A percentile compares a stretch with the other conserved stretches of the same genome.
These are phyloP conservation scores for Mythimna lalbum DNA, from an alignment of 2,888 invertebrate species.

Conservation along the genomic window DNA sequence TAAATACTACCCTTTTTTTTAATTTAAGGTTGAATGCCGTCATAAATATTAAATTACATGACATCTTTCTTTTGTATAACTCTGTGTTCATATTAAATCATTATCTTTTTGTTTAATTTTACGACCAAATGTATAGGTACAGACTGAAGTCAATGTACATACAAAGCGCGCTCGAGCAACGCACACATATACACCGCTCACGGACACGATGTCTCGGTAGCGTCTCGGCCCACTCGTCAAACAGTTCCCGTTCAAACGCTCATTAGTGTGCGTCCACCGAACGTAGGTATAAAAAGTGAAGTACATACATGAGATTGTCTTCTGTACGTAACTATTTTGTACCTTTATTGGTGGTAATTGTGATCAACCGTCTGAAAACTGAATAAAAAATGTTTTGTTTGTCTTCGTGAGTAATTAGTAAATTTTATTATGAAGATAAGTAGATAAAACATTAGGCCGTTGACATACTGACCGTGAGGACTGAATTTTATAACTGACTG, in stretches of 20 bases:
- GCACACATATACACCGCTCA: no score
- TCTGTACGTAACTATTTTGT: no score
- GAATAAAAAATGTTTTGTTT: slow-evolving; percentile 4
- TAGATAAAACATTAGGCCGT: not conserved
- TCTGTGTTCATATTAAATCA: not conserved
- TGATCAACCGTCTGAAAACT: not conserved
- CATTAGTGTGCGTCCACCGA: no score
- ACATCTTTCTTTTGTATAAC: slow-evolving; percentile 1
- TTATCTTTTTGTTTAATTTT: slow-evolving; percentile 8
- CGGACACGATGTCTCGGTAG: no score
- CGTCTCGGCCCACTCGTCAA: no score
- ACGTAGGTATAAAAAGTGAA: no score
- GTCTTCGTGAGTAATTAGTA: slow-evolving; percentile 1
- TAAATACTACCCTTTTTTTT: no score
- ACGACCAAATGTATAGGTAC: no score
- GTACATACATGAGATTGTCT: no score
- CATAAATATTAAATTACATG: slow-evolving; percentile 40
- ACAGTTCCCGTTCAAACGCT: no score
- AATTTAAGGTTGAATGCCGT: slow-evolving; percentile 17
- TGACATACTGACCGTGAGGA: slow-evolving; percentile 18
- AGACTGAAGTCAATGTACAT: no score
- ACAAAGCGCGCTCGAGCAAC: no score
- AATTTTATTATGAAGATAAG: slow-evolving; percentile 7
- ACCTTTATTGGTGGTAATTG: slow-evolving; percentile 20
- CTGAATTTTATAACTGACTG: not conserved